Evolutionary conservation across 1,140 invertebrate species (phyloP), one percentile per base, ranked within the genome.

Genomic region (Dendrolimus kikuchii): DNA sequence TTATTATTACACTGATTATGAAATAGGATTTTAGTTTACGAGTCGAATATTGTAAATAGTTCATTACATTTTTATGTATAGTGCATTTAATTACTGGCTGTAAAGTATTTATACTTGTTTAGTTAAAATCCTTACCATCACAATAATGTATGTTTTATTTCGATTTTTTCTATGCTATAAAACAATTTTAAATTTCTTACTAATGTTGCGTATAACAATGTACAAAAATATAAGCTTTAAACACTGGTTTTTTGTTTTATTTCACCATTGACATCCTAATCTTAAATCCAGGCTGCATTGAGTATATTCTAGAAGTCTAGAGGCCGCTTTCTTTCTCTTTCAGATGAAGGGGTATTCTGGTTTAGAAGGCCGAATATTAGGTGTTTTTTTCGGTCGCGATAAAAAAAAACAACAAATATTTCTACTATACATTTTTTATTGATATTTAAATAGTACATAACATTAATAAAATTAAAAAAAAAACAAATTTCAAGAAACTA

Each of bases 181-280:
- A 23, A 23, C 23, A 23, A 23, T 23, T 23, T 23, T 23, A 23
- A 23, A 23, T 23, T 79, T 62, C 68, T 46, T 76, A 77, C 76
- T 84, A 84, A 80, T 74, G 67, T 71, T 60, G 72, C 79, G 66
- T 81, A 74, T 82, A 82, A 82, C 68, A 78, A 71, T 69, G 76
- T 82, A 81, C 76, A 84, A 84, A 85, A 80, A 75, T 76, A 82
- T 71, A 80, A 80, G 79, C 79, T 82, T 85, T 81, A 82, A 81
- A 85, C 68, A 79, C 71, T 60, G 54, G 43, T 44, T 7, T 64
- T 65, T 55, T 73, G 63, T 57, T 67, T 66, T 62, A 66, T 61
- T 51, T 46, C 7, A 8, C 6, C 10, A 3, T 23, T 3, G 23
- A 23, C 23, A 23, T 2, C 23, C 23, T 23, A 23, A 23, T 23